Evolutionary conservation across 2,113 vertebrate genomes (phyloP), one percentile per base, ranked within the genome.

Genomic region (Onychostruthus taczanowskii): DNA sequence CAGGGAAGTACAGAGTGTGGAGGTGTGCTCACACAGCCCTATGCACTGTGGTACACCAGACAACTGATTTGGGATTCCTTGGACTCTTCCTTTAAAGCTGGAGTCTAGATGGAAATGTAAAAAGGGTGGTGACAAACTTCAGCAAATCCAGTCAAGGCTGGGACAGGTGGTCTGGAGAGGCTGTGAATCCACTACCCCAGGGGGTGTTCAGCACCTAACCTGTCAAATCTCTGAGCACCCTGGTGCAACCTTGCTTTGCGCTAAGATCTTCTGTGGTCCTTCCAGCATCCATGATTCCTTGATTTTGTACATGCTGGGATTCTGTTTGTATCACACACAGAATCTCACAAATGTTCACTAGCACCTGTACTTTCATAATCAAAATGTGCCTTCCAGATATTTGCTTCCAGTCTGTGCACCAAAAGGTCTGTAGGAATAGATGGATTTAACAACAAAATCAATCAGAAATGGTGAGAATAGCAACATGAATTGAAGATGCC

Each of bases 1-100:
- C 69, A 62, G 41, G 41, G 49, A 53, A 9, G 17, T 28, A 3
- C 9, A 31, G 70, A 16, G 19, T 44, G n/a, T 2, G 31, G 47
- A 13, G 46, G 10, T 16, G 2, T 0, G 0, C 33, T 73, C 2
- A 1, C 24, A 9, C 11, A 22, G 14, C 28, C 83, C 22, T 52
- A 3, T 26, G 31, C 8, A 13, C 26, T 69, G 24, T 73, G 39
- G 33, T 44, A 16, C 47, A 7, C 28, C 41, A 27, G 11, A 7
- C 2, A 1, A 10, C 39, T 35, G 30, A 30, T 37, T 11, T 44
- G 31, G 37, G 75, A 72, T 46, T 46, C 19, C 59, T 61, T 13
- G 4, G n/a, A 31, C 6, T 50, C 1, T 28, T 64, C 35, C 46
- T 67, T 63, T 19, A 35, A 52, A 84, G 41, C 30, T 76, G 35